These are phyloP conservation scores for Fragum sueziense DNA, from an alignment of 2,888 invertebrate genomes.

Conservation along the genomic window DNA sequence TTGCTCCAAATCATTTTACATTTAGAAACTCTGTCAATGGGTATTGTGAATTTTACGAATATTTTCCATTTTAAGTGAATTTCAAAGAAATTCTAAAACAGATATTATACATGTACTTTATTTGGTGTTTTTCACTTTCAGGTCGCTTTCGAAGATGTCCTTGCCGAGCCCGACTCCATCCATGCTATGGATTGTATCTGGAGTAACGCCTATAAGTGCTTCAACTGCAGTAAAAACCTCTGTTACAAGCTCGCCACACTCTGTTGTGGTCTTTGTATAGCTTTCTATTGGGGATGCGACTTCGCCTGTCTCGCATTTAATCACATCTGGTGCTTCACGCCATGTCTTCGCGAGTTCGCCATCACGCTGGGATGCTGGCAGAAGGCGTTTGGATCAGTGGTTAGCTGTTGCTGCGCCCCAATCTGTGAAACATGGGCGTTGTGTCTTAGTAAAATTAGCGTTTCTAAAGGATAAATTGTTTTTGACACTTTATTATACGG, in stretches of 20 bases:
- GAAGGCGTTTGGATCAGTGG: conserved; percentile 80
- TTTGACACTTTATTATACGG: too few species aligned
- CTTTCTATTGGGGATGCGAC: conserved; percentile 84
- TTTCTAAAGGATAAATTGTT: conserved; percentile 21
- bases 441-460: conserved; percentile 33
- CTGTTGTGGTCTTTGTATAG: conserved; percentile 87
- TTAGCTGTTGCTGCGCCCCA: conserved; percentile 85
- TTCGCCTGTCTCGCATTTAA: conserved; percentile 84
- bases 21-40: too few species aligned
- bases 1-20: too few species aligned
- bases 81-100: too few species aligned
- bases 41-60: too few species aligned
- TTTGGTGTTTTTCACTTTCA: conserved; percentile 36
- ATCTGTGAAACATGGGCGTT: conserved; percentile 85
- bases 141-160: conserved; percentile 72
- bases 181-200: conserved; percentile 87
- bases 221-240: conserved; percentile 86
- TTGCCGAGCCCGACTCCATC: conserved; percentile 72
- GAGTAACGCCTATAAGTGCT: conserved; percentile 86
- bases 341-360: conserved; percentile 86
- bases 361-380: conserved; percentile 83
- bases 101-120: too few species aligned
- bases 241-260: conserved; percentile 89
- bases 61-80: too few species aligned
- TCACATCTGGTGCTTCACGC: conserved; percentile 89